Evolutionary conservation across 2,113 vertebrate genomes (phyloP).

Genomic region (Cyphomyrus discorhynchus): DNA sequence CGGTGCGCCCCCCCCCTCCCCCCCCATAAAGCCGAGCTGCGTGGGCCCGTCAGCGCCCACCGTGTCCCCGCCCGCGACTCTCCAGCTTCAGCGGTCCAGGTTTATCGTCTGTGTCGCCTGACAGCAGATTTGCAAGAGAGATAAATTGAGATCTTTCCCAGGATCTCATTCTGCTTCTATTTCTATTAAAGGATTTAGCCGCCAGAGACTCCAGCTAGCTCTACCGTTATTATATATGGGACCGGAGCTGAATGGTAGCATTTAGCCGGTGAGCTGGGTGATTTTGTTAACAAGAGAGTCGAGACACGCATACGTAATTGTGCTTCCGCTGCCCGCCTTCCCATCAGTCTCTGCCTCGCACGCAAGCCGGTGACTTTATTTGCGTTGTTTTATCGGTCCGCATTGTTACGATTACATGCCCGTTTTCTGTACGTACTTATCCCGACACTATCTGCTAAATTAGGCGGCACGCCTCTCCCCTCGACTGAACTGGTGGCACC

Average conservation of each 20-base stretch:
- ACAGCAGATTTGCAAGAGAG: constrained; percentile 66
- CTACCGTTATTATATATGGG: constrained; percentile 50
- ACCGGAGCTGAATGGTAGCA: constrained; percentile 45
- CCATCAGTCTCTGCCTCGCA: neutral
- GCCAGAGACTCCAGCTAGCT: constrained; percentile 49
- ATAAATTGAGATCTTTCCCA: constrained; percentile 59
- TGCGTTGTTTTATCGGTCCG: neutral
- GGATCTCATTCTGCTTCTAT: constrained; percentile 56
- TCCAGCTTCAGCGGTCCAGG: constrained; percentile 47
- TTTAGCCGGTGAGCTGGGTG: constrained; percentile 46
- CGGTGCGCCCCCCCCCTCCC: neutral
- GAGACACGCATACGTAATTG: neutral
- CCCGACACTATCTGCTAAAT: neutral
- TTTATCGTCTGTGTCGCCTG: constrained; percentile 54
- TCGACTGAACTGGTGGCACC: neutral
- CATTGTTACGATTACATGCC: neutral
- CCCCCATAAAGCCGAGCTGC: neutral
- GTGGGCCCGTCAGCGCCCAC: neutral
- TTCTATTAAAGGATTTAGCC: constrained; percentile 63
- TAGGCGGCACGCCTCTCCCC: neutral
- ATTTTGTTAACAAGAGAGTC: constrained; percentile 32
- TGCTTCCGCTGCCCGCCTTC: neutral
- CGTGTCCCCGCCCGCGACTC: neutral
- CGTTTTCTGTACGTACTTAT: neutral
- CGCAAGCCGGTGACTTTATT: neutral